phyloP scores from a whole-genome alignment of 2,888 invertebrate species.

The Tenodera sinensis region DNA sequence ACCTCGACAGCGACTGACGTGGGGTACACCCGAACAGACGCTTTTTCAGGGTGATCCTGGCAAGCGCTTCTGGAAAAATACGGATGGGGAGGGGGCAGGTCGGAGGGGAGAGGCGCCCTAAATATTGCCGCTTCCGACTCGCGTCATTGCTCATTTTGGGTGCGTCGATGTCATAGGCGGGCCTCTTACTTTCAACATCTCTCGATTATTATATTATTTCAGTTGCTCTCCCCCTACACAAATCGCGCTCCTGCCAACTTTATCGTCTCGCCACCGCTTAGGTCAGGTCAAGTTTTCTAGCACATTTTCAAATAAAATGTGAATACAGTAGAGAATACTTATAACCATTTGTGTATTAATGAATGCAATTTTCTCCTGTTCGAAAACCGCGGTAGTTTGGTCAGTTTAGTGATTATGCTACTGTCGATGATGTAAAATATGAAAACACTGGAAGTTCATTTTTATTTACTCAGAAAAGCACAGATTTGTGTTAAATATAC shows the following conservation, averaged over 20 bases:
- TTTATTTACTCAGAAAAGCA: too few species aligned
- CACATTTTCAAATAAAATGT: too few species aligned
- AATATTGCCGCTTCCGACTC: neutral
- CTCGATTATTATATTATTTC: too few species aligned
- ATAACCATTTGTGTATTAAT: too few species aligned
- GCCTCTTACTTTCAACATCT: neutral
- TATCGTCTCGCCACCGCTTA: neutral
- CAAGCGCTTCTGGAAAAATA: constrained; percentile 13
- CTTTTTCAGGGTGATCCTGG: constrained; percentile 11
- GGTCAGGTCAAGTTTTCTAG: neutral
- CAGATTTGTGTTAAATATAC: too few species aligned
- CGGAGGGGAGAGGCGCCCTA: neutral
- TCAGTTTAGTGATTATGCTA: too few species aligned
- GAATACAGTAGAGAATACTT: too few species aligned
- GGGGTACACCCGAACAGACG: neutral
- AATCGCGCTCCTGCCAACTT: neutral
- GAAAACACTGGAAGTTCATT: too few species aligned
- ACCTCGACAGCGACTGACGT: neutral
- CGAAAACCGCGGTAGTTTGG: too few species aligned
- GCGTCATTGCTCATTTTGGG: neutral
- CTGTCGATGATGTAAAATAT: too few species aligned
- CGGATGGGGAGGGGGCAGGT: neutral
- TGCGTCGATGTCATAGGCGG: neutral
- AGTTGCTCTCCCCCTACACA: too few species aligned
- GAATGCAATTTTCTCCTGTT: too few species aligned